These are phyloP conservation scores for Zonotrichia albicollis DNA, from an alignment of 2,797 vertebrate genomes.

Conservation along the genomic window DNA sequence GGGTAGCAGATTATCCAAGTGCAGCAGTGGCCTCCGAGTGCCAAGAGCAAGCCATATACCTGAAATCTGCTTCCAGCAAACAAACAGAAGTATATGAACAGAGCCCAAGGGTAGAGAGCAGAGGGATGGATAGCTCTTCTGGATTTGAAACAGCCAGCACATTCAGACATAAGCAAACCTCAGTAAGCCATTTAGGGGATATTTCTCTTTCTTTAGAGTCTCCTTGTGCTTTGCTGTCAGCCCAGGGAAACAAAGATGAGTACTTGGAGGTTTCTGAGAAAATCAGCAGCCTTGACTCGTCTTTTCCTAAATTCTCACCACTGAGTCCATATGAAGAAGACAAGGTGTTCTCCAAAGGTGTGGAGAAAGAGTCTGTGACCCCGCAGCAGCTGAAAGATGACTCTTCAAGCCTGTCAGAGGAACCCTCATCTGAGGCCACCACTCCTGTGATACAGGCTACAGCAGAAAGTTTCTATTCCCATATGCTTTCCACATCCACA, in stretches of 20 bases:
- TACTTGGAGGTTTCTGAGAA: constrained; percentile 93
- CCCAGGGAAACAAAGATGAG: constrained; percentile 82
- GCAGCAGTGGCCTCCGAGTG: background rate
- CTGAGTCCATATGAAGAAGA: constrained; percentile 82
- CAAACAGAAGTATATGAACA: constrained; percentile 7
- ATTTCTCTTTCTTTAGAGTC: constrained; percentile 75
- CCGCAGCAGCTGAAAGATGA: constrained; percentile 75
- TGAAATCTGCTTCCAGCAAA: background rate
- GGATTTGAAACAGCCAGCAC: constrained; percentile 79
- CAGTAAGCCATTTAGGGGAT: constrained; percentile 77
- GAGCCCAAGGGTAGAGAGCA: constrained; percentile 53
- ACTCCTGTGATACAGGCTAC: constrained; percentile 76
- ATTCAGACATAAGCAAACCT: constrained; percentile 64
- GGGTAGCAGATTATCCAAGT: background rate
- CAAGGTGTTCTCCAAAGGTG: constrained; percentile 74
- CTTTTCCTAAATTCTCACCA: constrained; percentile 80
- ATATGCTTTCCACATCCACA: constrained; percentile 34
- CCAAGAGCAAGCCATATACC: background rate
- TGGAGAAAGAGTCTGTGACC: constrained; percentile 64
- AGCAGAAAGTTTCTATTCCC: constrained; percentile 80
- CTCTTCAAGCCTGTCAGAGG: constrained; percentile 72
- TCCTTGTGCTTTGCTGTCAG: constrained; percentile 61
- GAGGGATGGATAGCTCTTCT: constrained; percentile 70
- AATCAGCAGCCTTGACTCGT: constrained; percentile 77
- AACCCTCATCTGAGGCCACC: constrained; percentile 74